These are phyloP conservation scores for Chloebia gouldiae DNA, from an alignment of 2,113 vertebrate species.

Conservation along the genomic window DNA sequence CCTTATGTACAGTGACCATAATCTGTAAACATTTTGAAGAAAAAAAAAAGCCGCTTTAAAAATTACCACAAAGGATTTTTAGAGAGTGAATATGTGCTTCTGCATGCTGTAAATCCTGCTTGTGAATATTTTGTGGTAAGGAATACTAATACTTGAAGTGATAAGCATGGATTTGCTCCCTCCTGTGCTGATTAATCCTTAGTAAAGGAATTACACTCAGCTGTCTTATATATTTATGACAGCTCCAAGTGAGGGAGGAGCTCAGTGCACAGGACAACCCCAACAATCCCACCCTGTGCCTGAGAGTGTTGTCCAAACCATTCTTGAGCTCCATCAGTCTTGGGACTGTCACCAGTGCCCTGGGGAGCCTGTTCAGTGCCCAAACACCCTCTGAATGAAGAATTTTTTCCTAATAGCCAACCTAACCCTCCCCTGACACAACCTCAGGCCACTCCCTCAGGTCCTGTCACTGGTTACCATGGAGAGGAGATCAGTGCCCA, in stretches of 20 bases:
- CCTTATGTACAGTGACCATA: not conserved
- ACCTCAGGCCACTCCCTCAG: not conserved
- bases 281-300: no score
- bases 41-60: not conserved
- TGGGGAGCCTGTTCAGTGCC: not conserved
- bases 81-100: not conserved
- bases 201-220: not conserved
- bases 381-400: not conserved
- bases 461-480: not conserved
- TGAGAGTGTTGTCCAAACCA: rapidly evolving
- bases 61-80: not conserved
- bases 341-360: not conserved
- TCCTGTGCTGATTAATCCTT: not conserved
- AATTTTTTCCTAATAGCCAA: not conserved
- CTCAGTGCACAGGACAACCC: not conserved
- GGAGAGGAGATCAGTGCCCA: not conserved
- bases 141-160: not conserved
- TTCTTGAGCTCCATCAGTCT: not conserved
- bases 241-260: not conserved
- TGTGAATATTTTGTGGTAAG: not conserved
- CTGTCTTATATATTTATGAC: not conserved
- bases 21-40: not conserved
- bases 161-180: not conserved
- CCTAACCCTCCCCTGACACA: not conserved
- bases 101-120: not conserved